phyloP scores from a whole-genome alignment of 1,140 invertebrate species.

The Alviniconcha marisindica region DNA sequence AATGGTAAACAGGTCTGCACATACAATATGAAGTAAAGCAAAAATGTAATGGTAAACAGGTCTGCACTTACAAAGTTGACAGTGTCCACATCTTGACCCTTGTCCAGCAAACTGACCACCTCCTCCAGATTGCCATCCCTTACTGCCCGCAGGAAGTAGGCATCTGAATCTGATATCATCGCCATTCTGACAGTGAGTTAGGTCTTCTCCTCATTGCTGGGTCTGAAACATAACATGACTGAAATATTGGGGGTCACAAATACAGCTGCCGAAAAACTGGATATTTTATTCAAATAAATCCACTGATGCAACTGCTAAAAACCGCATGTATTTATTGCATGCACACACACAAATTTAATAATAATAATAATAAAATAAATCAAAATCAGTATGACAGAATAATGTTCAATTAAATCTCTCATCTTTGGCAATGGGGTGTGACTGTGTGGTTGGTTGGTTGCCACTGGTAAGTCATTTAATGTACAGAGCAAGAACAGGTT shows the following conservation, averaged over 20 bases:
- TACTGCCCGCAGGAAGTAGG: slow-evolving; percentile 30
- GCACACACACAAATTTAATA: no score
- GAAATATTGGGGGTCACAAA: no score
- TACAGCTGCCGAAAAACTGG: not conserved
- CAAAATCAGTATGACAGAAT: no score
- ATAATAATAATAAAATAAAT: no score
- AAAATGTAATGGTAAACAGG: not conserved
- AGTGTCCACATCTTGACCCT: slow-evolving; percentile 32
- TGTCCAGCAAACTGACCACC: slow-evolving; percentile 9
- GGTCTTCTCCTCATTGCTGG: not conserved
- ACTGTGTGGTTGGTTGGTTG: no score
- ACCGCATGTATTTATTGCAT: no score
- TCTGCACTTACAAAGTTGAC: slow-evolving; percentile 27
- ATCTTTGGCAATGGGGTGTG: no score
- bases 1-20: no score
- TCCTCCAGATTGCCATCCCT: slow-evolving; percentile 28
- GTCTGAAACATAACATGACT: not conserved
- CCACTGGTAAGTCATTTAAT: not conserved
- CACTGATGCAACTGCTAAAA: no score
- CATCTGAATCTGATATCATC: slow-evolving; percentile 1
- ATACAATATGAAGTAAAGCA: not conserved
- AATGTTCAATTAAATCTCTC: no score
- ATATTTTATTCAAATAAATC: not conserved
- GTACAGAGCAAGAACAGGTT: not conserved
- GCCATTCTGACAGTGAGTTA: not conserved